Percentiles rank a stretch among this genome's conserved stretches.
These are phyloP conservation scores for Chelonus formosanus DNA, from an alignment of 2,888 invertebrate genomes.

Conservation along the genomic window DNA sequence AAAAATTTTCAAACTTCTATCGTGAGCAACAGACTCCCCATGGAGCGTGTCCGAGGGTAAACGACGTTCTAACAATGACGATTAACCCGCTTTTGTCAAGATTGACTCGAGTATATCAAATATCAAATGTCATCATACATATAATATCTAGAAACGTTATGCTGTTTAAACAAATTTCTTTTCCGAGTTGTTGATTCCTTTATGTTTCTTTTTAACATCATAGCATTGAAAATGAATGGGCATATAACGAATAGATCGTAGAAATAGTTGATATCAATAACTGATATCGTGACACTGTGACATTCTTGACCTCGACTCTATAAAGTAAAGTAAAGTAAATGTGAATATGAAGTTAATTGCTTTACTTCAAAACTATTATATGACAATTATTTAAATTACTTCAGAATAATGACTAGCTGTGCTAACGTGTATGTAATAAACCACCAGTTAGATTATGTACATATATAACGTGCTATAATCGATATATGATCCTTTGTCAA, in stretches of 20 bases:
- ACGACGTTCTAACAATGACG: conserved; percentile 51
- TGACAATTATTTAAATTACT: conserved; percentile 13
- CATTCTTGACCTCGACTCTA: conserved; percentile 14
- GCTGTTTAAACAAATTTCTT: background rate
- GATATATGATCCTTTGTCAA: too few species aligned
- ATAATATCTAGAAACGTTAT: background rate
- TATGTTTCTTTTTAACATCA: too few species aligned
- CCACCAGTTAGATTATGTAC: background rate
- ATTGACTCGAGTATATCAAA: background rate
- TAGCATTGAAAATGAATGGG: too few species aligned
- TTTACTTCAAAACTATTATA: conserved; percentile 11
- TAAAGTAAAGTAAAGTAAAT: conserved; percentile 11
- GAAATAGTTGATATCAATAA: background rate
- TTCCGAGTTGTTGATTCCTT: background rate
- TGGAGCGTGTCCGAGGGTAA: conserved; percentile 47
- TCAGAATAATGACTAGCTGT: background rate
- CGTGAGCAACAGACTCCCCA: conserved; percentile 45
- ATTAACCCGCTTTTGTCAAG: conserved; percentile 50
- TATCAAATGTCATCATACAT: background rate
- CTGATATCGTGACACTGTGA: conserved; percentile 15
- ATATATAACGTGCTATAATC: background rate
- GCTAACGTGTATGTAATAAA: background rate
- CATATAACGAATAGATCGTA: background rate
- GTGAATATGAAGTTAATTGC: conserved; percentile 10
- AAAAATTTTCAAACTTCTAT: conserved; percentile 33